These are phyloP conservation scores for Lates japonicus DNA, from an alignment of 2,797 vertebrate species.

Conservation along the genomic window DNA sequence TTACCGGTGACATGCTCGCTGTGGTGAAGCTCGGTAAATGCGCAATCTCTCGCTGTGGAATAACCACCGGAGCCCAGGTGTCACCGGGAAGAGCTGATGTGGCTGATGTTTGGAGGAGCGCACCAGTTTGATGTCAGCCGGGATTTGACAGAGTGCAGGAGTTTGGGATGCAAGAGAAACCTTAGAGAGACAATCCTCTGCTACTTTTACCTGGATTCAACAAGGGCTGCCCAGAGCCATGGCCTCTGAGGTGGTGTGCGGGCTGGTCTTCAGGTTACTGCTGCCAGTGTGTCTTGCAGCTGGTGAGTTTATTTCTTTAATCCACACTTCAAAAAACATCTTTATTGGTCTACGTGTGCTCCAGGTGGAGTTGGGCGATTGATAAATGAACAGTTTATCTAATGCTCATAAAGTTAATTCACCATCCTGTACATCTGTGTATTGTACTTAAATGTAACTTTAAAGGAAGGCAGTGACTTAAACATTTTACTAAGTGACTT, in stretches of 20 bases:
- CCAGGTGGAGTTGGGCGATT: neutral
- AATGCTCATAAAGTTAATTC: neutral
- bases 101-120: conserved; percentile 56
- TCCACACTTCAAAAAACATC: conserved; percentile 24
- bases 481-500: neutral
- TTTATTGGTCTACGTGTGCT: neutral
- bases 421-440: neutral
- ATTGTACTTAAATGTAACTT: neutral
- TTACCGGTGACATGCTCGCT: conserved; percentile 34
- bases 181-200: conserved; percentile 54
- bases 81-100: conserved; percentile 58
- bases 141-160: conserved; percentile 75
- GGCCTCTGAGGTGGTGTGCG: conserved; percentile 97
- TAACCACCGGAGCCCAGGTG: conserved; percentile 65
- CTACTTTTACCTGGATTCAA: conserved; percentile 61
- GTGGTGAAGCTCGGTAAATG: conserved; percentile 42
- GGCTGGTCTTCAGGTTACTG: conserved; percentile 94
- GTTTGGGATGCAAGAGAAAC: conserved; percentile 75
- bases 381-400: neutral
- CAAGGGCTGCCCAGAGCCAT: conserved; percentile 79
- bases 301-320: conserved; percentile 85
- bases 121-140: conserved; percentile 77
- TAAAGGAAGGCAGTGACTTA: neutral
- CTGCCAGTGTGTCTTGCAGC: conserved; percentile 94
- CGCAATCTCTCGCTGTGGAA: conserved; percentile 49